Conservation (phyloP, 2,113 vertebrate genomes). For the Pterocles orientalis region DNA sequence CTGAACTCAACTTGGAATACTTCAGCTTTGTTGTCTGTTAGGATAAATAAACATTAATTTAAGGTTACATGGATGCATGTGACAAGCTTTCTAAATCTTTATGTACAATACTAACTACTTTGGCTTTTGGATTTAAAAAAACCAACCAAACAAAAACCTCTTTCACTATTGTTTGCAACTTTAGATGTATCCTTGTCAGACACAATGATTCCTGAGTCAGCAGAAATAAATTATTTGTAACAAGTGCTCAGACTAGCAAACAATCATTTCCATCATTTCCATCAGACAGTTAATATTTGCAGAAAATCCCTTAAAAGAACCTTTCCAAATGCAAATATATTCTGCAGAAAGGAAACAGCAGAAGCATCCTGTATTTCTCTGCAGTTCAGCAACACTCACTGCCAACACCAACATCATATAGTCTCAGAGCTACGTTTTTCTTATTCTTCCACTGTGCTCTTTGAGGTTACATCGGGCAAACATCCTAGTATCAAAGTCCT, state of each 20-base stretch:
- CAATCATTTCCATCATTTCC: slow-evolving; percentile 59
- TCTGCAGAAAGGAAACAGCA: slow-evolving; percentile 73
- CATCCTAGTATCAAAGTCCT: slow-evolving; percentile 52
- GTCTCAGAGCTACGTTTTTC: slow-evolving; percentile 69
- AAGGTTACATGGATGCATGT: neutral
- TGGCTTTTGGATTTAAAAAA: neutral
- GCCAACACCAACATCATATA: slow-evolving; percentile 78
- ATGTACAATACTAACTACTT: neutral
- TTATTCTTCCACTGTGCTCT: slow-evolving; percentile 56
- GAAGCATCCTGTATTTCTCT: slow-evolving; percentile 77
- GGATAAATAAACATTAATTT: slow-evolving; percentile 38
- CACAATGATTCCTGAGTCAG: slow-evolving; percentile 51
- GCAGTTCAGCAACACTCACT: slow-evolving; percentile 71
- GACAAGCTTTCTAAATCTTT: slow-evolving; percentile 41
- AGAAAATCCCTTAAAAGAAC: slow-evolving; percentile 62
- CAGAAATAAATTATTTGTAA: slow-evolving; percentile 52
- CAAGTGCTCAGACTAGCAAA: slow-evolving; percentile 34
- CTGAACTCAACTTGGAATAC: neutral
- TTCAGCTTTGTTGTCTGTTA: slow-evolving; percentile 1
- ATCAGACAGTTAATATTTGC: slow-evolving; percentile 56
- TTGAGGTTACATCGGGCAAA: slow-evolving; percentile 60
- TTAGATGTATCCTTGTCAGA: slow-evolving; percentile 10
- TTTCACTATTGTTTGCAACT: slow-evolving; percentile 24
- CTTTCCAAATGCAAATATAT: slow-evolving; percentile 68
- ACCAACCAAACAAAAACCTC: neutral